Base-by-base conservation (phyloP, 2,888 invertebrate genomes). In the Koerneria pararmatus region DNA sequence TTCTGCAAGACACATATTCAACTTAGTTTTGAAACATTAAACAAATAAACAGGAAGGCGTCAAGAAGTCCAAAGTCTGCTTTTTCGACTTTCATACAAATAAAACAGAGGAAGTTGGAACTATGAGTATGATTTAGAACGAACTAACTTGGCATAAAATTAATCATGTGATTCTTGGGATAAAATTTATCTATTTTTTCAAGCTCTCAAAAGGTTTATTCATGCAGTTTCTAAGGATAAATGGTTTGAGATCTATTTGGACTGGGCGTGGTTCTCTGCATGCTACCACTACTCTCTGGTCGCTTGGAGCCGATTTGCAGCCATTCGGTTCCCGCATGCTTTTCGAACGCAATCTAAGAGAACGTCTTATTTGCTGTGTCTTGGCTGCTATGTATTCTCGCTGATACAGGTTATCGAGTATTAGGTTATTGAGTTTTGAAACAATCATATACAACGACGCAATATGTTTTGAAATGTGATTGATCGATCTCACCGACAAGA, bases 261-360 rank as follows among this genome's bases (percentile, higher is more conserved):
- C 66, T 80, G 78, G 78, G 77, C 73, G 22, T 79, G 80, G 80
- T 80, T 80, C 69, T 70, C 79, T 46, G 79, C 79, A 78, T 78
- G 79, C n/a, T 77, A 74, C 32, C 80, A 80, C 68, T 80, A 79
- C 51, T 71, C 74, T 56, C 69, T 79, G 27, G 75, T 80, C 29
- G 73, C 76, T 4, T 80, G 80, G 80, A 75, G 76, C 0, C 65
- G 80, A 65, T 80, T 80, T 71, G 73, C 76, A 27, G 80, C 80
- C 0, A 80, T 80, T 41, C 62, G 69, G n/a, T 74, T 62, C 34
- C 77, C 80, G 46, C 63, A 71, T 53, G 66, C 68, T 6, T 80
- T 80, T 65, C 66, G 79, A 4, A 71, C 73, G 46, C 79, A 80
- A 68, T 63, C 69, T 29, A 56, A 74, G 11, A 57, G 56, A 31